A percentile compares a stretch with the other conserved stretches of the same genome.
Evolutionary conservation across 2,888 invertebrate species (phyloP).

Genomic region (Plusia festucae): DNA sequence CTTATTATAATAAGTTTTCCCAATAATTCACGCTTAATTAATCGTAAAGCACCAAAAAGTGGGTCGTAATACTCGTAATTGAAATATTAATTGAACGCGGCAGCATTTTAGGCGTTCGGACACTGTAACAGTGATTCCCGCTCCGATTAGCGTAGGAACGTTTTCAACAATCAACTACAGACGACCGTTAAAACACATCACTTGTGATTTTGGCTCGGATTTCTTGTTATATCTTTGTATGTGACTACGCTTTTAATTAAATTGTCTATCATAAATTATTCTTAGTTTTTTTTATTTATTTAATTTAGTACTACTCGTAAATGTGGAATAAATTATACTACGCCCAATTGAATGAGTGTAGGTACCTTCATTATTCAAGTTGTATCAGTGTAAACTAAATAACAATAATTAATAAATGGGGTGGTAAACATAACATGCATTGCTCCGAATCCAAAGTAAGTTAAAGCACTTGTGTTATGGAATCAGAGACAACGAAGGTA

Average conservation of each 20-base stretch:
- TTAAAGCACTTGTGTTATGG: no score
- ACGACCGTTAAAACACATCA: slow-evolving; percentile 56
- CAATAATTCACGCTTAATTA: slow-evolving; percentile 7
- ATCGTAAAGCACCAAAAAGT: background rate
- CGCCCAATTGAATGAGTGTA: no score
- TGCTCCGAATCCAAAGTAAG: no score
- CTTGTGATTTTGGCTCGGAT: slow-evolving; percentile 51
- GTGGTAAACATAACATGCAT: no score
- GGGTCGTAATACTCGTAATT: slow-evolving; percentile 14
- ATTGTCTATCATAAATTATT: background rate
- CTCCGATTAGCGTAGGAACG: slow-evolving; percentile 71
- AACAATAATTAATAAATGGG: no score
- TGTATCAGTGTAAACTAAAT: no score
- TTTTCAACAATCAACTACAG: slow-evolving; percentile 64
- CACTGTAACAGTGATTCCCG: slow-evolving; percentile 69
- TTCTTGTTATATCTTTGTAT: slow-evolving; percentile 41
- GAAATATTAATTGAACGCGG: slow-evolving; percentile 39
- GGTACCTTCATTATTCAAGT: no score
- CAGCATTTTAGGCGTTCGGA: slow-evolving; percentile 52
- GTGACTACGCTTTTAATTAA: slow-evolving; percentile 8
- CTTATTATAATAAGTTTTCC: background rate
- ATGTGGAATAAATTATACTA: no score
- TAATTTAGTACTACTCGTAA: background rate
- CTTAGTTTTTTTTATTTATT: background rate
- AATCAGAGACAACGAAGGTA: no score